These are phyloP conservation scores for Sipunculus nudus DNA, from an alignment of 2,888 invertebrate species.

Conservation along the genomic window DNA sequence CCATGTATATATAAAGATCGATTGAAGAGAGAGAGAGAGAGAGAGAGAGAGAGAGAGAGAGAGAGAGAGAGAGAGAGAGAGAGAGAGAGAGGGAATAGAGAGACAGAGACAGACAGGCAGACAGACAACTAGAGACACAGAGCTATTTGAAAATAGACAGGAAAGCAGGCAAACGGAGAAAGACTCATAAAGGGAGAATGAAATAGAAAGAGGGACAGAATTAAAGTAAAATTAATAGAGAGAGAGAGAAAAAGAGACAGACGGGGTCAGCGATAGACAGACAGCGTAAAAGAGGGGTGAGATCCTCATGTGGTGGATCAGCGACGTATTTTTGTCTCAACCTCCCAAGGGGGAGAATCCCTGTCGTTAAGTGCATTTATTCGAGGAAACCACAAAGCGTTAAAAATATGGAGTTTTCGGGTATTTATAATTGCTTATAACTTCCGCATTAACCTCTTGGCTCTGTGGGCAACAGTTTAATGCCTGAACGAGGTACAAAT, in stretches of 20 bases:
- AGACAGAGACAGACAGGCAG: background rate
- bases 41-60: background rate
- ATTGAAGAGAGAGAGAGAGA: background rate
- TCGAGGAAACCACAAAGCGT: no score
- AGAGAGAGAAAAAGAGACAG: background rate
- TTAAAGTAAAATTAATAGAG: background rate
- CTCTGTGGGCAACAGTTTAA: no score
- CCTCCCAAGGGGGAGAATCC: no score
- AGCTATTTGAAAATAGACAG: background rate
- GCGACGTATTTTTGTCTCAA: no score
- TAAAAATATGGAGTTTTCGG: no score
- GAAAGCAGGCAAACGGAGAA: background rate
- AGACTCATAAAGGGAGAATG: background rate
- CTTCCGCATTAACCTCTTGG: no score
- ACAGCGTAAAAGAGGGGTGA: no score
- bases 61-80: constrained; percentile 3
- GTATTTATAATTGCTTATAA: no score
- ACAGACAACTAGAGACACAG: background rate
- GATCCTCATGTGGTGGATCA: no score
- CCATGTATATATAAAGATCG: no score
- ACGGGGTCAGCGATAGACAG: background rate
- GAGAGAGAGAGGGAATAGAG: background rate
- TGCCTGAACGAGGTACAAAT: no score
- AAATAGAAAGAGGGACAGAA: background rate
- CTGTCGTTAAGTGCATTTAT: no score